Evolutionary conservation across 2,113 vertebrate species (phyloP).

Genomic region (Rhabdomys dilectus): DNA sequence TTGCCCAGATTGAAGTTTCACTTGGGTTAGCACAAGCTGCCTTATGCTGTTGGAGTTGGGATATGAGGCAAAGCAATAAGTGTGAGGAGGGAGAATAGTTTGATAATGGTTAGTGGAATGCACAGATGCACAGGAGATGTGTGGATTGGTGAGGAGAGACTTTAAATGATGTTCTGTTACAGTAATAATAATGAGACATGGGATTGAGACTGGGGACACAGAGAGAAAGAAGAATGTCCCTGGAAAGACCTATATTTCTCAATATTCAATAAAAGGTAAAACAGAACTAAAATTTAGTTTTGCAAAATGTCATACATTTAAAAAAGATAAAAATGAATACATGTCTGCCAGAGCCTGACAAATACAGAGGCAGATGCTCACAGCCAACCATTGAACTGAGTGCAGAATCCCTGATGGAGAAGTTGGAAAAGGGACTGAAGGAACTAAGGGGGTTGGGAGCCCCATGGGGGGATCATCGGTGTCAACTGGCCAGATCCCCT

Average conservation of each 20-base stretch:
- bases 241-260: neutral
- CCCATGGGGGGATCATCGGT: no score
- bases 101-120: no score
- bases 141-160: neutral
- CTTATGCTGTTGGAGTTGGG: neutral
- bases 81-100: neutral
- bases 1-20: neutral
- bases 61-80: neutral
- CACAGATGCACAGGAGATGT: no score
- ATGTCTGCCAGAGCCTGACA: neutral
- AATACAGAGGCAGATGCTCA: no score
- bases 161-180: neutral
- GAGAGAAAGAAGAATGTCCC: neutral
- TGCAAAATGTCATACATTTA: neutral
- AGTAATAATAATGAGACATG: neutral
- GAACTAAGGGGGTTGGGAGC: no score
- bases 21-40: neutral
- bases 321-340: neutral
- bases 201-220: neutral
- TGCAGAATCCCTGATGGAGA: no score
- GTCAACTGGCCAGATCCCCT: no score
- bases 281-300: neutral
- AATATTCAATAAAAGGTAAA: neutral
- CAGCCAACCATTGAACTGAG: no score
- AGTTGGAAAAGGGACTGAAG: no score